Conservation (phyloP, 2,797 vertebrate species). For the Erethizon dorsatum region DNA sequence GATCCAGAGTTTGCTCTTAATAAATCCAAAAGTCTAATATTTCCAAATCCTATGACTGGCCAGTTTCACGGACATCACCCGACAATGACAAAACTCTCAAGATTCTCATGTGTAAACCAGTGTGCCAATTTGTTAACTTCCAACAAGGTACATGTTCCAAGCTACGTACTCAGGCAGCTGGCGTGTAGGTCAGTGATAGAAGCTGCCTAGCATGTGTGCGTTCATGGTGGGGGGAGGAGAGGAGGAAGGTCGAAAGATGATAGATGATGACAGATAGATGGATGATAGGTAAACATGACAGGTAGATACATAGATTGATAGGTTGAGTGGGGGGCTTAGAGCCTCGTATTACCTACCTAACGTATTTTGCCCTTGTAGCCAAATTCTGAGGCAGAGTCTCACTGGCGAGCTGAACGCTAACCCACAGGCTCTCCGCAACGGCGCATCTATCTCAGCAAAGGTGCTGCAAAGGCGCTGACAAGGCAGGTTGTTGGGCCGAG, state of each 20-base stretch:
- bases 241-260: background rate
- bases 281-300: no score
- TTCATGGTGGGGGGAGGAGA: background rate
- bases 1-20: background rate
- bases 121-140: background rate
- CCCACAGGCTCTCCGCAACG: background rate
- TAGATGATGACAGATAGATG: no score
- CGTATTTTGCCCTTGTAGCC: background rate
- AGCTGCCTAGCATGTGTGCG: no score
- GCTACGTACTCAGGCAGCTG: no score
- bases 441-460: background rate
- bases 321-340: background rate
- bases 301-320: no score
- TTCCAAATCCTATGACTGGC: background rate
- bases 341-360: background rate
- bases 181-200: background rate
- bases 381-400: background rate
- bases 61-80: background rate
- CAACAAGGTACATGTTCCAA: background rate
- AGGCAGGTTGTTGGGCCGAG: background rate
- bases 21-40: background rate
- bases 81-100: background rate
- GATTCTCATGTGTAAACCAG: background rate
- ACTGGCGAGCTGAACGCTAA: background rate
- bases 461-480: background rate